Percentiles rank a stretch among this genome's conserved stretches.
Evolutionary conservation across 2,113 vertebrate genomes (phyloP).

Genomic region (Sinocyclocheilus grahami): DNA sequence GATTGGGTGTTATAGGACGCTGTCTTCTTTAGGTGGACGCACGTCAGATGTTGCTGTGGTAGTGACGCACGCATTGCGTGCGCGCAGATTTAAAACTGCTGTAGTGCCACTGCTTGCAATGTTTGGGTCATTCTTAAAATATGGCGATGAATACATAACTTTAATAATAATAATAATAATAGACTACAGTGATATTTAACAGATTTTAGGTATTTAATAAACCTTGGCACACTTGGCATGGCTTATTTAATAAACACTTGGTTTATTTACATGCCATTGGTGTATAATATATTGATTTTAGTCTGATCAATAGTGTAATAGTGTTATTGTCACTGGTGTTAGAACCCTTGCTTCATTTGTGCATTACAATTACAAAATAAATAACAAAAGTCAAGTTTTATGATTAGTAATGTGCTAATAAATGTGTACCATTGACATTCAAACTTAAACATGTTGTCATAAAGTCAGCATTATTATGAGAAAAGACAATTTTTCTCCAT

Average conservation of each 20-base stretch:
- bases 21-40: background rate
- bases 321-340: background rate
- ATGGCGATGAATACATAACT: background rate
- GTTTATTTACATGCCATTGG: background rate
- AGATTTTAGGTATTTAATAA: background rate
- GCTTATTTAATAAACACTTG: background rate
- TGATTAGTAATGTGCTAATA: too few relatives aligned
- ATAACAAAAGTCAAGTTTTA: too few relatives aligned
- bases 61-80: conserved; percentile 38
- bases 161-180: background rate
- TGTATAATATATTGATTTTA: background rate
- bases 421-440: too few relatives aligned
- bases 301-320: background rate
- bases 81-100: background rate
- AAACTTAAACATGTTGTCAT: too few relatives aligned
- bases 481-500: background rate
- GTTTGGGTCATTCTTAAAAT: background rate
- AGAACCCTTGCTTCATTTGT: background rate
- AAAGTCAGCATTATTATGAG: too few relatives aligned
- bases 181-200: background rate
- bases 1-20: background rate
- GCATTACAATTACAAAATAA: background rate
- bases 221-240: background rate
- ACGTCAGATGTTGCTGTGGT: conserved; percentile 53
- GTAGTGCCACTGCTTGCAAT: background rate